Conservation (phyloP, 2,888 invertebrate genomes). For the Drosophila lacicola region DNA sequence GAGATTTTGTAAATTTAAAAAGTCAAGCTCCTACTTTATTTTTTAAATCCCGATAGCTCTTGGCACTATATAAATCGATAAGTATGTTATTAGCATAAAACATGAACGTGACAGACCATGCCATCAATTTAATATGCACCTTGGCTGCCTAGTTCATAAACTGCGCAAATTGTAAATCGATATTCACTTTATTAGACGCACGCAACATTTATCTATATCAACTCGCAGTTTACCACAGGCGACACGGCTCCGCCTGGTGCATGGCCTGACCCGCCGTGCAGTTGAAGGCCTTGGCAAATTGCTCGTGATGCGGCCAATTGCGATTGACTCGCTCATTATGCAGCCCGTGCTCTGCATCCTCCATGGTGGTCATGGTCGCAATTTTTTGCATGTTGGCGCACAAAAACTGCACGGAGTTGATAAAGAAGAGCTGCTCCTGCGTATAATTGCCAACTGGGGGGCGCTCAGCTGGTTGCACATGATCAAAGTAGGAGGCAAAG, state of each 20-base stretch:
- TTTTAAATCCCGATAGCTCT: no score
- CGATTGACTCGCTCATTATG: constrained; percentile 74
- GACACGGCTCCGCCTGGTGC: constrained; percentile 56
- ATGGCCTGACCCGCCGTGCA: constrained; percentile 65
- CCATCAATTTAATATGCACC: constrained; percentile 6
- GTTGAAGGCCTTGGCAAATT: constrained; percentile 67
- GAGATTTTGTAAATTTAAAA: no score
- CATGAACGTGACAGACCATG: neutral
- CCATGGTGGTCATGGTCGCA: constrained; percentile 29
- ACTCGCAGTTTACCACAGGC: constrained; percentile 64
- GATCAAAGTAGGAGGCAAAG: constrained; percentile 64
- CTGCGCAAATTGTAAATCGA: constrained; percentile 35
- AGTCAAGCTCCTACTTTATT: no score
- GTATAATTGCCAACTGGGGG: constrained; percentile 13
- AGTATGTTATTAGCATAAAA: neutral
- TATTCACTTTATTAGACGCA: constrained; percentile 30
- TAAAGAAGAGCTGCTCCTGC: constrained; percentile 67
- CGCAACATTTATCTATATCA: constrained; percentile 30
- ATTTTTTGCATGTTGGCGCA: constrained; percentile 72
- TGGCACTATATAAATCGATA: neutral
- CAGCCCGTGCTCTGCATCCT: constrained; percentile 71
- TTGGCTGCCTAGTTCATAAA: neutral
- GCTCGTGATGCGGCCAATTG: constrained; percentile 74
- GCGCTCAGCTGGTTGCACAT: neutral
- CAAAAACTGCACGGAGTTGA: constrained; percentile 78